Evolutionary conservation across 2,113 vertebrate genomes (phyloP).

Genomic region (Gadus macrocephalus): DNA sequence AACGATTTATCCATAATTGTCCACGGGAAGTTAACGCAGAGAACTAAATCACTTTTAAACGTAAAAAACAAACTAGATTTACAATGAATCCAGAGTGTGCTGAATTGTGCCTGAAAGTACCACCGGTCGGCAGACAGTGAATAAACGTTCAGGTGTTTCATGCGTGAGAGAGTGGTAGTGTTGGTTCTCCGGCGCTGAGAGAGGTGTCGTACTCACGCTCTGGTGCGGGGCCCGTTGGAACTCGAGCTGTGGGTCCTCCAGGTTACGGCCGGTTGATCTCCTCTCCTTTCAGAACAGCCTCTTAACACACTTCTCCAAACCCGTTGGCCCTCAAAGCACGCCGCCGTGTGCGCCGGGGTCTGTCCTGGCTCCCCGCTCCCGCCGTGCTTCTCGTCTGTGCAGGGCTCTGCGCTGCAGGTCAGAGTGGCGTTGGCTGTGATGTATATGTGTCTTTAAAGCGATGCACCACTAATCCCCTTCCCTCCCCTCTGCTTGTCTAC

Average conservation of each 20-base stretch:
- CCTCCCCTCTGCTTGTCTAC: not conserved
- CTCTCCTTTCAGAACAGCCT: not conserved
- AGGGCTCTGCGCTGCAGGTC: not conserved
- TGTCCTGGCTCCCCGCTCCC: not conserved
- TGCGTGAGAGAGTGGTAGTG: too few relatives aligned
- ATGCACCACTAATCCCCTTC: conserved; percentile 8
- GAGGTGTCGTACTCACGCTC: conserved; percentile 50
- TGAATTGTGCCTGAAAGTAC: too few relatives aligned
- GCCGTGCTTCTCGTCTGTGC: not conserved
- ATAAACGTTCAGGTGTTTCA: too few relatives aligned
- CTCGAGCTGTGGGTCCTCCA: conserved; percentile 55
- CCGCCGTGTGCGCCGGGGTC: not conserved
- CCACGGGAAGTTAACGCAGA: too few relatives aligned
- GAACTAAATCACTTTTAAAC: too few relatives aligned
- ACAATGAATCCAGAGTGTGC: too few relatives aligned
- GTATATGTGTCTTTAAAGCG: not conserved
- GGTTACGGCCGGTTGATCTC: conserved; percentile 30
- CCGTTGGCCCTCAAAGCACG: not conserved
- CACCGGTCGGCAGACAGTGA: too few relatives aligned
- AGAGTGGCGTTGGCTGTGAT: not conserved
- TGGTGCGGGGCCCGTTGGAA: conserved; percentile 41
- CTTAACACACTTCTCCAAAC: not conserved
- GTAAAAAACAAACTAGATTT: too few relatives aligned
- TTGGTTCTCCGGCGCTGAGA: too few relatives aligned
- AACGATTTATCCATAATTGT: too few relatives aligned